Percentiles rank a stretch among this genome's conserved stretches.
Conservation (phyloP, 2,888 invertebrate species). For the Marasmarcha lunaedactyla region DNA sequence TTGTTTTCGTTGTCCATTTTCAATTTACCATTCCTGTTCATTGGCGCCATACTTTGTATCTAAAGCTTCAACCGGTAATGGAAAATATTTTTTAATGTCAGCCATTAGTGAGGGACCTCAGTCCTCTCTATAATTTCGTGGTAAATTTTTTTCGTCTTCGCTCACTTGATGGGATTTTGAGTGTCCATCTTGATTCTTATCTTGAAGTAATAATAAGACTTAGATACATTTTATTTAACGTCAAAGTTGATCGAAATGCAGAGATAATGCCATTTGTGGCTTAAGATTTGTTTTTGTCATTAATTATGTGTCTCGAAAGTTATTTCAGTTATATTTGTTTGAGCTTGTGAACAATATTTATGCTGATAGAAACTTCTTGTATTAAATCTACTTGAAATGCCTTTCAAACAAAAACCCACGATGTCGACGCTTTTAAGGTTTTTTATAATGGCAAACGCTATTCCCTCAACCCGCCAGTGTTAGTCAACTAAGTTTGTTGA, state of each 20-base stretch:
- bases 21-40: constrained; percentile 29
- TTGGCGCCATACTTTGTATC: constrained; percentile 28
- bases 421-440: too few relatives aligned
- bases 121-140: constrained; percentile 60
- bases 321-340: too few relatives aligned
- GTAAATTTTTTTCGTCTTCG: constrained; percentile 50
- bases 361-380: too few relatives aligned
- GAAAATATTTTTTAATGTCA: constrained; percentile 61
- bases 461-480: too few relatives aligned
- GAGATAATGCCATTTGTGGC: constrained; percentile 44
- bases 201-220: constrained; percentile 65
- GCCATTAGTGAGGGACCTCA: constrained; percentile 54
- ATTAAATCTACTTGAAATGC: too few relatives aligned
- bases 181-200: constrained; percentile 64
- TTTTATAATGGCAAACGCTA: too few relatives aligned
- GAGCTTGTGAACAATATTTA: too few relatives aligned
- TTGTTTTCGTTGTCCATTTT: constrained; percentile 6
- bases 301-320: constrained; percentile 34
- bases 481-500: too few relatives aligned
- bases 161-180: constrained; percentile 58
- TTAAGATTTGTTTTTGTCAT: constrained; percentile 59
- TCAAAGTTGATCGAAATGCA: constrained; percentile 59
- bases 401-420: too few relatives aligned
- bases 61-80: constrained; percentile 35
- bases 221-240: constrained; percentile 68